Evolutionary conservation across 2,888 invertebrate genomes (phyloP), one percentile per base, ranked within the genome.

Genomic region (Nomada flava): DNA sequence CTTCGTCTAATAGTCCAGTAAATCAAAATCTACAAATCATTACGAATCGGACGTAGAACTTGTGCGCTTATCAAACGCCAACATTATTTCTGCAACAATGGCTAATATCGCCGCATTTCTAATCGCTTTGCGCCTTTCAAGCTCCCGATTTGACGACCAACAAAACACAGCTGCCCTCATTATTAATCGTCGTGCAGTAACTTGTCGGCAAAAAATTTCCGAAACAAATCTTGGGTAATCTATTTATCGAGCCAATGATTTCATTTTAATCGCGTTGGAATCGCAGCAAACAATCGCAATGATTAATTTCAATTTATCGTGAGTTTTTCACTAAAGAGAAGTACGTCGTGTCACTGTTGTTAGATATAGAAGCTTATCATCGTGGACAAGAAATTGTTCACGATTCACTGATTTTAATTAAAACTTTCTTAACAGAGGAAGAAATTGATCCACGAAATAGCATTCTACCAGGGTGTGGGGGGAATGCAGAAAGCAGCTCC

Each of bases 171-270:
- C 15, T n/a, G 62, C 55, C 7, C 53, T 2, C 11, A 26, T 50
- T 65, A 36, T 52, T 67, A 64, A 42, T 44, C 42, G 44, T 63
- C 55, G n/a, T 42, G n/a, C 36, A 44, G 44, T 36, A 15, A 15
- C 29, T n/a, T 9, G 36, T 9, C 7, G 36, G 36, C 13, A n/a
- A 20, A 57, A 29, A 62, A 50, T n/a, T 76, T 69, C 29, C 64
- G 69, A 76, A 76, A 82, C 75, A 36, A 78, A 62, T 62, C 23
- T 50, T 20, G 18, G 52, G 26, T 71, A 53, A 74, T 82, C 70
- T 67, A 64, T 62, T 47, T 47, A 70, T 67, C 44, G 11, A 59
- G 7, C n/a, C 13, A 50, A 29, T 60, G 50, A 73, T 65, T 81
- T 53, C 71, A 50, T 75, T 65, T 81, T 53, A 67, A 50, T 80